phyloP scores from a whole-genome alignment of 2,888 invertebrate species.

The Amiota mariae region DNA sequence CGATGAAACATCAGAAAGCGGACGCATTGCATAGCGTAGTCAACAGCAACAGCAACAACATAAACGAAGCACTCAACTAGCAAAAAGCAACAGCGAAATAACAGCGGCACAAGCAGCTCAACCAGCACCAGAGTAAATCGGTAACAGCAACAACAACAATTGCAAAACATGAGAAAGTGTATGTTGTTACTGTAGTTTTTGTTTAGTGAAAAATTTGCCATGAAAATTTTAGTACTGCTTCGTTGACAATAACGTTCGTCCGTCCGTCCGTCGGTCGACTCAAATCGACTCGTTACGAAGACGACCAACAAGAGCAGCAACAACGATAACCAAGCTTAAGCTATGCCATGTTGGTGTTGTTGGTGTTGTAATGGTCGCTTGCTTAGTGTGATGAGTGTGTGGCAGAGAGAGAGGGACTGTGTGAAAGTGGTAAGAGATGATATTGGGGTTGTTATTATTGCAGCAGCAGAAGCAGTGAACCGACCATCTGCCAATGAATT shows the following conservation, averaged over 20 bases:
- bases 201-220: conserved; percentile 19
- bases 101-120: conserved; percentile 5
- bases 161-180: neutral
- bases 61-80: neutral
- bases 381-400: too few relatives aligned
- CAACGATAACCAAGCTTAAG: neutral
- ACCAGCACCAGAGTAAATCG: conserved; percentile 25
- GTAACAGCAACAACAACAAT: conserved; percentile 21
- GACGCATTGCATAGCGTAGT: neutral
- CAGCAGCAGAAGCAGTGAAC: neutral
- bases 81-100: neutral
- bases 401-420: too few relatives aligned
- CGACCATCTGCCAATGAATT: conserved; percentile 14
- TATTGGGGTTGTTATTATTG: too few relatives aligned
- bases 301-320: neutral
- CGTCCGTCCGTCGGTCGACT: too few relatives aligned
- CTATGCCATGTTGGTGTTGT: neutral
- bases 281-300: neutral
- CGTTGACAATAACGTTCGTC: too few relatives aligned
- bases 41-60: conserved; percentile 1
- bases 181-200: conserved; percentile 15
- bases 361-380: too few relatives aligned
- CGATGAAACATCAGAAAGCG: conserved; percentile 52
- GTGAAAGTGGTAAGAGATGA: neutral
- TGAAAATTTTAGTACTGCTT: conserved; percentile 42